Conservation (phyloP, 2,797 vertebrate genomes). For the Coracias cyanogaster region DNA sequence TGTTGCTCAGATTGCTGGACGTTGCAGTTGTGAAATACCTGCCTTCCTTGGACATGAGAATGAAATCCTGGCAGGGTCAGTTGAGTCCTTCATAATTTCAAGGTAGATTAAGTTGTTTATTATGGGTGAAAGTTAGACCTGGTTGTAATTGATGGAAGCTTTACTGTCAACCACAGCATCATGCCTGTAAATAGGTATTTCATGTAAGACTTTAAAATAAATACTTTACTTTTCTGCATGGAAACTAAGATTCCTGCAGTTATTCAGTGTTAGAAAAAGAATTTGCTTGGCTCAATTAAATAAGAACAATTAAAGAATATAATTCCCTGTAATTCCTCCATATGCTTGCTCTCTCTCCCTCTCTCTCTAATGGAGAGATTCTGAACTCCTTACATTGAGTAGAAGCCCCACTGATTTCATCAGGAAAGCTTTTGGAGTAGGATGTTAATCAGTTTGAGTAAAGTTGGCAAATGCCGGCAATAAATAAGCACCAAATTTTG, state of each 20-base stretch:
- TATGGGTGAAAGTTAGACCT: slow-evolving; percentile 24
- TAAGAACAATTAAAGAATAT: background rate
- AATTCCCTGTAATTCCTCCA: background rate
- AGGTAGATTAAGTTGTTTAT: slow-evolving; percentile 37
- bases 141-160: background rate
- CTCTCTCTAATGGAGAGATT: background rate
- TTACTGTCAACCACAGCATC: background rate
- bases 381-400: background rate
- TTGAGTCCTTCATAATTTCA: slow-evolving; percentile 30
- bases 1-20: background rate
- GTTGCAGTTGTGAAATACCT: background rate
- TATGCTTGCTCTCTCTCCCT: background rate
- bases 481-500: background rate
- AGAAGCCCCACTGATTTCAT: background rate
- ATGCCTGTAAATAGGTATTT: background rate
- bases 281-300: background rate
- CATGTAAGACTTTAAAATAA: background rate
- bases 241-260: background rate
- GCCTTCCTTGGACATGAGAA: background rate
- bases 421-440: background rate
- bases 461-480: background rate
- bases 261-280: background rate
- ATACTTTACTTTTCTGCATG: background rate
- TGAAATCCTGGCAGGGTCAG: background rate
- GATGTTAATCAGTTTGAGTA: background rate